These are phyloP conservation scores for Brachionus angularis DNA, from an alignment of 1,140 invertebrate species.

Conservation along the genomic window DNA sequence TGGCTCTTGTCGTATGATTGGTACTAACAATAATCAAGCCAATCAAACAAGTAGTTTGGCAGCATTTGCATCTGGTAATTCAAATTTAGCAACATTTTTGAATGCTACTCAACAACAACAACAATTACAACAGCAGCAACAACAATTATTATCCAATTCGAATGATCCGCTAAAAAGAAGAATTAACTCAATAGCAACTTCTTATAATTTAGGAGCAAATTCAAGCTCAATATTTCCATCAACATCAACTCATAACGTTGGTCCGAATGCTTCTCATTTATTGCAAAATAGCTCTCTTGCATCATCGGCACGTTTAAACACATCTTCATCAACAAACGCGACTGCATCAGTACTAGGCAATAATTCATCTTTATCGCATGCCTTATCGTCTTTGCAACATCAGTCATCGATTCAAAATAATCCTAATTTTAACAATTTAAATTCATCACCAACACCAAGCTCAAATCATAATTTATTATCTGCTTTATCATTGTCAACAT, in stretches of 20 bases:
- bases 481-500: constrained; percentile 7
- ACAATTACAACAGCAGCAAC: neutral
- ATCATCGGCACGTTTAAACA: constrained; percentile 28
- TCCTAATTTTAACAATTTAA: constrained; percentile 1
- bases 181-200: constrained; percentile 31
- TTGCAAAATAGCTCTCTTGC: constrained; percentile 33
- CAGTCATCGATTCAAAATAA: neutral
- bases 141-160: neutral
- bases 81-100: constrained; percentile 20
- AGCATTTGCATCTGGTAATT: neutral
- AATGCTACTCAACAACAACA: too few relatives aligned
- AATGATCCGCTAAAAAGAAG: constrained; percentile 22
- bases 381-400: neutral
- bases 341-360: constrained; percentile 18
- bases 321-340: neutral
- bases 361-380: constrained; percentile 15
- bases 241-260: neutral
- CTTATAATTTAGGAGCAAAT: constrained; percentile 12
- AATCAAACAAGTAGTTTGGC: neutral
- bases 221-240: neutral
- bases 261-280: constrained; percentile 12
- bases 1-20: too few relatives aligned
- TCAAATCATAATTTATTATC: constrained; percentile 1
- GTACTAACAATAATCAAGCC: too few relatives aligned
- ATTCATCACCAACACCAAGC: neutral